Evolutionary conservation across 2,797 vertebrate genomes (phyloP).

Genomic region (Taenioides sp.): DNA sequence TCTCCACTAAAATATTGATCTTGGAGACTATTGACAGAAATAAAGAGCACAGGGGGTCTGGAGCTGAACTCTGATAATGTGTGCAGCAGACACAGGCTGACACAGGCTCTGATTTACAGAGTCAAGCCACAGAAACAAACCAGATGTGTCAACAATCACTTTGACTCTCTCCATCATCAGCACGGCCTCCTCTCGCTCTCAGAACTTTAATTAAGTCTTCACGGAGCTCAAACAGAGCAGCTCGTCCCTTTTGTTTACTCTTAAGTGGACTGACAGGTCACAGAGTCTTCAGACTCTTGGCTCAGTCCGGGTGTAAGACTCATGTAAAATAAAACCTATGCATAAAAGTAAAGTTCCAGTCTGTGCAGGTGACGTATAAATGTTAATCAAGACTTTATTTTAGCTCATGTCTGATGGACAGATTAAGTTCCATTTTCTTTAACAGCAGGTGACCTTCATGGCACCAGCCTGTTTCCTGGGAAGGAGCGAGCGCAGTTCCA

Average conservation of each 20-base stretch:
- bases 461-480: too few relatives aligned
- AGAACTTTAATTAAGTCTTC: conserved; percentile 48
- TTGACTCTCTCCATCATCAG: conserved; percentile 51
- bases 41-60: conserved; percentile 30
- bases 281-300: background rate
- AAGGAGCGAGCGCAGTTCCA: too few relatives aligned
- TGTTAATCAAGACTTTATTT: too few relatives aligned
- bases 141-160: conserved; percentile 61
- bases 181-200: conserved; percentile 40
- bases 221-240: conserved; percentile 19
- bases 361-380: background rate
- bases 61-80: conserved; percentile 48
- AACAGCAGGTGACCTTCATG: too few relatives aligned
- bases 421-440: too few relatives aligned
- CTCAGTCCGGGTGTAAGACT: background rate
- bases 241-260: conserved; percentile 5
- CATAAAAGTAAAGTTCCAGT: background rate
- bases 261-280: background rate
- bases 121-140: conserved; percentile 56
- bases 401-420: too few relatives aligned
- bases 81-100: conserved; percentile 41
- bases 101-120: conserved; percentile 50
- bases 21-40: conserved; percentile 39
- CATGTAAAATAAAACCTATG: background rate
- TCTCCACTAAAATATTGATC: background rate